These are phyloP conservation scores for Prochilodus magdalenae DNA, from an alignment of 2,113 vertebrate species.

Conservation along the genomic window DNA sequence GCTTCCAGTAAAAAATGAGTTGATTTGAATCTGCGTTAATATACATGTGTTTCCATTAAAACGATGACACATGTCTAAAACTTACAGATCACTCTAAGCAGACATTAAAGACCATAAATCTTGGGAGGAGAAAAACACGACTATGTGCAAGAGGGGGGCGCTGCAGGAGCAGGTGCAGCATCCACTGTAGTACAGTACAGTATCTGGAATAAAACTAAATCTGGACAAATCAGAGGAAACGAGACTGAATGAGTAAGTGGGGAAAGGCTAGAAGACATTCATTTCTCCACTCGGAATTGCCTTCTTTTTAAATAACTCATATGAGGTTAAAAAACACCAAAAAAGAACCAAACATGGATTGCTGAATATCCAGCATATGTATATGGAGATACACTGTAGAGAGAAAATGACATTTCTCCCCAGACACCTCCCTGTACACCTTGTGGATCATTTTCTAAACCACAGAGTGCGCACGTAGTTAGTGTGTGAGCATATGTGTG, in stretches of 20 bases:
- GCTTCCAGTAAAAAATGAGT: no score
- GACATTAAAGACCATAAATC: no score
- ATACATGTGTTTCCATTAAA: no score
- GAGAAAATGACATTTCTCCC: constrained; percentile 52
- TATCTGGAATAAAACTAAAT: background rate
- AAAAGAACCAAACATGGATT: constrained; percentile 54
- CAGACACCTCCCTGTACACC: constrained; percentile 32
- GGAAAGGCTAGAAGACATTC: constrained; percentile 16
- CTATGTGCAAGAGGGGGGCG: constrained; percentile 1
- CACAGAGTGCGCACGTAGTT: background rate
- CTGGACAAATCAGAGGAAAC: constrained; percentile 14
- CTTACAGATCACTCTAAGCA: no score
- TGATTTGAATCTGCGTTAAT: no score
- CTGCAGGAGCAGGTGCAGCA: no score
- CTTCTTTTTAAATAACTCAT: constrained; percentile 12
- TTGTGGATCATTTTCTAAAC: constrained; percentile 37
- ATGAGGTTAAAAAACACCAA: background rate
- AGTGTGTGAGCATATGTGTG: background rate
- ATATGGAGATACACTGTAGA: constrained; percentile 65
- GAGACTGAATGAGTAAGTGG: constrained; percentile 21
- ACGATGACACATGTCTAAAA: no score
- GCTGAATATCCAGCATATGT: constrained; percentile 43
- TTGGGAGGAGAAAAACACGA: no score
- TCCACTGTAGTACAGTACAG: background rate
- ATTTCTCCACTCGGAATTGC: constrained; percentile 33